These are phyloP conservation scores for Pristionchus arcanus DNA, from an alignment of 2,888 invertebrate species.

Conservation along the genomic window DNA sequence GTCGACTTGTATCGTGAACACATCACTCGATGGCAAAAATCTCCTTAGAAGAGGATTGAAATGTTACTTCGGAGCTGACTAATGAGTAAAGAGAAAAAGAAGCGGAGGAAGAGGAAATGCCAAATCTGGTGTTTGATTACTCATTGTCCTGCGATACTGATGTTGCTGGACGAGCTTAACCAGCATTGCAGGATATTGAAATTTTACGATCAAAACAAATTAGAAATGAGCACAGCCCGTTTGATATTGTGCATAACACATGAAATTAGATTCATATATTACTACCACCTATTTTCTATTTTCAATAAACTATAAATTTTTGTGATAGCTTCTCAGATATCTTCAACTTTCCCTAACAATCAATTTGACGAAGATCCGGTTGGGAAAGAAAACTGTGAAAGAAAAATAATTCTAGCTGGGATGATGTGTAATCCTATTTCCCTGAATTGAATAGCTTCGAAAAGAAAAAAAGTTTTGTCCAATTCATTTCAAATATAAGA, in stretches of 20 bases:
- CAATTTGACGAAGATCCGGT: no score
- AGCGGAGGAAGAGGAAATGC: not conserved
- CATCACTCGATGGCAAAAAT: not conserved
- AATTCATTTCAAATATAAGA: not conserved
- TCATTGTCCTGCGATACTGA: not conserved
- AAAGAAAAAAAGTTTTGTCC: not conserved
- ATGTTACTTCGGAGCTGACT: not conserved
- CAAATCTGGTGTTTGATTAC: not conserved
- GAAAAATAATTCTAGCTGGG: not conserved
- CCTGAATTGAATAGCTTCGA: not conserved
- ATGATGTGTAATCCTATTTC: not conserved
- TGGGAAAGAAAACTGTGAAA: no score
- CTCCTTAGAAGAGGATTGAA: not conserved
- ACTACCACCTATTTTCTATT: no score
- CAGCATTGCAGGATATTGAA: no score
- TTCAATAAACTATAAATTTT: no score
- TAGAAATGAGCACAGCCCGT: no score
- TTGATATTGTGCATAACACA: no score
- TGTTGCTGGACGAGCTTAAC: not conserved
- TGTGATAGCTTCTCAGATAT: no score
- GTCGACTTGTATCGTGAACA: slow-evolving; percentile 22
- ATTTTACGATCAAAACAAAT: no score
- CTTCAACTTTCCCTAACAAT: no score
- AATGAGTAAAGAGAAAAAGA: not conserved
- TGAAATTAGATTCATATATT: no score